Percentiles rank a stretch among this genome's conserved stretches.
Evolutionary conservation across 2,797 vertebrate species (phyloP).

Genomic region (Thunnus albacares): DNA sequence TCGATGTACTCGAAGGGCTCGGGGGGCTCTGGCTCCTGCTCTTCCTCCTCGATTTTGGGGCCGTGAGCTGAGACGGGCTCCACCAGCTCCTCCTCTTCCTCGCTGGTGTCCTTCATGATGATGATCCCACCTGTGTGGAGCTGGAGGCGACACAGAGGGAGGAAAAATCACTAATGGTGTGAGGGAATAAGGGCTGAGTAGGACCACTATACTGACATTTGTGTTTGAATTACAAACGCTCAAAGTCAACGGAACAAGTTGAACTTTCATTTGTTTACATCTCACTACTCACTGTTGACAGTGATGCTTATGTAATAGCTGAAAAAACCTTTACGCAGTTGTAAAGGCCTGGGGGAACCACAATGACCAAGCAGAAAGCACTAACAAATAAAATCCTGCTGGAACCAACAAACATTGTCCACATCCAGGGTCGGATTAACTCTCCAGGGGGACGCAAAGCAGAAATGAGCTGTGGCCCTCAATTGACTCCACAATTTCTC

Average conservation of each 20-base stretch:
- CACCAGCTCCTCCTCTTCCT: constrained; percentile 96
- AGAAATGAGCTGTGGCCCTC: no score
- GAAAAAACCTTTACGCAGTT: not conserved
- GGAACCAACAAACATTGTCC: not conserved
- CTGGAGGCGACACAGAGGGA: constrained; percentile 73
- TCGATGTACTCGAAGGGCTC: constrained; percentile 99
- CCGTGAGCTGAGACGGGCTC: constrained; percentile 97
- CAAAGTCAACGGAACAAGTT: not conserved
- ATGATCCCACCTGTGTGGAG: constrained; percentile 98
- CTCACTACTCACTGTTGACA: constrained; percentile 2
- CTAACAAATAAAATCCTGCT: not conserved
- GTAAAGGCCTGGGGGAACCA: not conserved
- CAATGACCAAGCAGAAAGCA: not conserved
- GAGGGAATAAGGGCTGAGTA: not conserved
- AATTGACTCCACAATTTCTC: not conserved
- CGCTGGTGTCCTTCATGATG: constrained; percentile 97
- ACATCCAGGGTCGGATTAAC: not conserved
- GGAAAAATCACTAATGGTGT: not conserved
- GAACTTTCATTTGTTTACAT: constrained; percentile 17
- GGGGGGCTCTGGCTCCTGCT: constrained; percentile 97
- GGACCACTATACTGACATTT: not conserved
- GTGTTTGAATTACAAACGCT: not conserved
- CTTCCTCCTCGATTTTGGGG: constrained; percentile 98
- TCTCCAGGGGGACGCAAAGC: no score
- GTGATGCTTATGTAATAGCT: constrained; percentile 14